These are phyloP conservation scores for Tenthredo notha DNA, from an alignment of 2,888 invertebrate genomes.

Conservation along the genomic window DNA sequence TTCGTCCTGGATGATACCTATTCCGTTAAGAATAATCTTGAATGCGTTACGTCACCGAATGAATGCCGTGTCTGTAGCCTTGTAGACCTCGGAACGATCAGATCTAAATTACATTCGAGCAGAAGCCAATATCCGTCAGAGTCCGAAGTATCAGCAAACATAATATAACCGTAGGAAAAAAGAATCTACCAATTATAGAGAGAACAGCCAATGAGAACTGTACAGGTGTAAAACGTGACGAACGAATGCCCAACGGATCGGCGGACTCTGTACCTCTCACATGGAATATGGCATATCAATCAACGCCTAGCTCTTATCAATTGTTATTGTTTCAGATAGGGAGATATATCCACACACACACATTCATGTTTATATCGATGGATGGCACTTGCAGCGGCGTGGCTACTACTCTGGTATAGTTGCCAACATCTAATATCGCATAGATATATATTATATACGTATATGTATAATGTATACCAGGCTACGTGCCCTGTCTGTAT, in stretches of 20 bases:
- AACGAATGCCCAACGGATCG: constrained; percentile 21
- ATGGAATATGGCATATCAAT: constrained; percentile 52
- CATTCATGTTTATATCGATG: not conserved
- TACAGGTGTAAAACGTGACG: constrained; percentile 62
- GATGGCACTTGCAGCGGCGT: constrained; percentile 13
- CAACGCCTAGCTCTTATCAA: constrained; percentile 54
- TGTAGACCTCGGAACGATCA: not conserved
- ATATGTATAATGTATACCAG: not conserved
- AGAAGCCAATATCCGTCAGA: constrained; percentile 56
- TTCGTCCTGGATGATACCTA: not conserved
- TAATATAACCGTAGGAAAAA: constrained; percentile 60
- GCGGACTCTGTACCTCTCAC: constrained; percentile 11
- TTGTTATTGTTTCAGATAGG: constrained; percentile 51
- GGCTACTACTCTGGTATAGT: not conserved
- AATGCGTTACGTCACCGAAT: not conserved
- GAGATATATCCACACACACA: not conserved
- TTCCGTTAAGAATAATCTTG: not conserved
- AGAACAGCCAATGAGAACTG: constrained; percentile 66
- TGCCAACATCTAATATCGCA: constrained; percentile 44
- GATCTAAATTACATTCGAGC: constrained; percentile 22
- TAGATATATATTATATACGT: too few species aligned
- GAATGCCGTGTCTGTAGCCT: not conserved
- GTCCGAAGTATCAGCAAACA: constrained; percentile 60
- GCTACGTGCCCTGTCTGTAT: constrained; percentile 1
- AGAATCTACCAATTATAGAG: constrained; percentile 63